Conservation (phyloP, 2,113 vertebrate genomes). For the Benitochromis conjunctus region DNA sequence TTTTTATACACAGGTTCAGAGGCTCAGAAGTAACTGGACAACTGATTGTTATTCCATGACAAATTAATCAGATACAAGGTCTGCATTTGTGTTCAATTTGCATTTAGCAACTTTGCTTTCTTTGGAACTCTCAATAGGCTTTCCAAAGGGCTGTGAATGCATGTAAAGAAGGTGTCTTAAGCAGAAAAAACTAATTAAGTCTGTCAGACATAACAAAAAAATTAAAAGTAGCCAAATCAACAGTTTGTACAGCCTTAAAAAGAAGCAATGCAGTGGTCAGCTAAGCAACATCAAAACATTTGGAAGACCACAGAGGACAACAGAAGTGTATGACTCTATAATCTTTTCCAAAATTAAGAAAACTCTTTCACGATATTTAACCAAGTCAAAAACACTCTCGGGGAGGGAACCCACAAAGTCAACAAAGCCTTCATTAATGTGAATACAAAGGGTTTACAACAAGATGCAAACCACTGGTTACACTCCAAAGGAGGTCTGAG, state of each 20-base stretch:
- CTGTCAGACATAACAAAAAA: background rate
- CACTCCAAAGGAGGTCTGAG: background rate
- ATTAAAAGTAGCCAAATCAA: background rate
- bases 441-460: background rate
- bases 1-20: background rate
- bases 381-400: background rate
- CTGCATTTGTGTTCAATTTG: background rate
- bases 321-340: background rate
- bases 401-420: background rate
- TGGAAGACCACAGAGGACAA: background rate
- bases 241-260: background rate
- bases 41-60: background rate
- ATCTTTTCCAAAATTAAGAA: background rate
- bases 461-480: background rate
- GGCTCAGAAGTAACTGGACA: background rate
- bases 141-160: background rate
- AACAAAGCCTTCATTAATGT: background rate
- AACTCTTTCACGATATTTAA: background rate
- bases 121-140: background rate
- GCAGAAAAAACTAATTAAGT: background rate
- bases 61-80: background rate
- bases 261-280: background rate
- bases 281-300: background rate
- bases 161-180: background rate
- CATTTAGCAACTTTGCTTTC: background rate